Conservation (phyloP, 2,888 invertebrate species). For the Orthonevra nobilis region DNA sequence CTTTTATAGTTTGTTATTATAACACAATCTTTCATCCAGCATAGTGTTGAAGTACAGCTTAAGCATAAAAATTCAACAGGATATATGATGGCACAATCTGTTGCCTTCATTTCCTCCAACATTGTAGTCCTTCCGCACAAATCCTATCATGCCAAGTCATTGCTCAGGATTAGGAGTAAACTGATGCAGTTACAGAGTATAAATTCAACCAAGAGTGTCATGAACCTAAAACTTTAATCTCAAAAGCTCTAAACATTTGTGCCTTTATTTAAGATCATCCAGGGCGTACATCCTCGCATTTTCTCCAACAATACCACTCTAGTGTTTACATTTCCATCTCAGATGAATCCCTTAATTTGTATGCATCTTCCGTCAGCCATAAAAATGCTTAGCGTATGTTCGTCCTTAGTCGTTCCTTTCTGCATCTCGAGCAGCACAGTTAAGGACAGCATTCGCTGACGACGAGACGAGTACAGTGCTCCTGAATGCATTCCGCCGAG, state of each 20-base stretch:
- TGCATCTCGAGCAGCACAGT: background rate
- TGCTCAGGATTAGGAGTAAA: no score
- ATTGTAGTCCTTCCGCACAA: no score
- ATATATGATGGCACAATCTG: no score
- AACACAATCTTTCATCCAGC: no score
- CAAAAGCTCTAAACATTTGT: background rate
- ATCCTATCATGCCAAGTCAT: no score
- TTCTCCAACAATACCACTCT: background rate
- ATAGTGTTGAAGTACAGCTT: no score
- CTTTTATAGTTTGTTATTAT: no score
- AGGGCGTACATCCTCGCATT: background rate
- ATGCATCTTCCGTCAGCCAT: conserved; percentile 52
- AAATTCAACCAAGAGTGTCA: no score
- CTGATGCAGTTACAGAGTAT: no score
- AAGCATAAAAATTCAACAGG: no score
- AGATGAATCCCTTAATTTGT: conserved; percentile 38
- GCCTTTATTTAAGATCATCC: conserved; percentile 1
- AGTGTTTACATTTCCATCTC: conserved; percentile 35
- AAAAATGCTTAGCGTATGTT: conserved; percentile 31
- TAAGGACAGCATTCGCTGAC: conserved; percentile 4
- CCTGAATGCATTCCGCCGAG: background rate
- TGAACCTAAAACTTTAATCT: no score
- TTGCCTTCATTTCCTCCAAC: no score
- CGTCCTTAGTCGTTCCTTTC: background rate
- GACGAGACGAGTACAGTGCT: conserved; percentile 9